Evolutionary conservation across 2,797 vertebrate species (phyloP).

Genomic region (Scolopax rusticola): DNA sequence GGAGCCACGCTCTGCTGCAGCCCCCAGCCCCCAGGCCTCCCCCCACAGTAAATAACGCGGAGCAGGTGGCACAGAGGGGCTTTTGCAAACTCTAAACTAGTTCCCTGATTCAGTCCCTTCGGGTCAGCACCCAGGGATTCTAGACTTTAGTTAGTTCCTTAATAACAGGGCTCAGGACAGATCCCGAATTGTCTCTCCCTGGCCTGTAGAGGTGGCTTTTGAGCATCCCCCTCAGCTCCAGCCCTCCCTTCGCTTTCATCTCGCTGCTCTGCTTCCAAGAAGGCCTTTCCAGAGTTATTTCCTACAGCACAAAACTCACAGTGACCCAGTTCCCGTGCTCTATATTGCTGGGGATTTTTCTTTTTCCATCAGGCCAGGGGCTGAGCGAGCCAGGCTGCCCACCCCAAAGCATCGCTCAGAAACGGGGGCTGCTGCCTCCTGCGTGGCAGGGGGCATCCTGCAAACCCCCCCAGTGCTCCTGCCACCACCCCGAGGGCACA

Average conservation of each 20-base stretch:
- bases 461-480: not conserved
- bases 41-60: fast-evolving
- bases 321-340: not conserved
- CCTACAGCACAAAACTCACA: not conserved
- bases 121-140: not conserved
- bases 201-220: fast-evolving
- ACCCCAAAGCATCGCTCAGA: not conserved
- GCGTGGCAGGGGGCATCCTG: not conserved
- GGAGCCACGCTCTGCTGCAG: fast-evolving
- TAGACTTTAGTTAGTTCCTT: not conserved
- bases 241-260: not conserved
- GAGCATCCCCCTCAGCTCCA: not conserved
- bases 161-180: not conserved
- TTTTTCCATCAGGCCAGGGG: fast-evolving
- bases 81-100: not conserved
- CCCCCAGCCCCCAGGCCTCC: not conserved
- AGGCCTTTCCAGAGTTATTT: not conserved
- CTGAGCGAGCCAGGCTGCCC: fast-evolving
- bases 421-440: not conserved
- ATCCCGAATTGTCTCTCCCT: fast-evolving
- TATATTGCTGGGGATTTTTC: not conserved
- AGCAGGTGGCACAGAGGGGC: not conserved
- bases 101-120: not conserved
- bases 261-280: not conserved
- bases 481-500: fast-evolving